These are phyloP conservation scores for Hyposoter didymator DNA, from an alignment of 2,888 invertebrate species.

Conservation along the genomic window DNA sequence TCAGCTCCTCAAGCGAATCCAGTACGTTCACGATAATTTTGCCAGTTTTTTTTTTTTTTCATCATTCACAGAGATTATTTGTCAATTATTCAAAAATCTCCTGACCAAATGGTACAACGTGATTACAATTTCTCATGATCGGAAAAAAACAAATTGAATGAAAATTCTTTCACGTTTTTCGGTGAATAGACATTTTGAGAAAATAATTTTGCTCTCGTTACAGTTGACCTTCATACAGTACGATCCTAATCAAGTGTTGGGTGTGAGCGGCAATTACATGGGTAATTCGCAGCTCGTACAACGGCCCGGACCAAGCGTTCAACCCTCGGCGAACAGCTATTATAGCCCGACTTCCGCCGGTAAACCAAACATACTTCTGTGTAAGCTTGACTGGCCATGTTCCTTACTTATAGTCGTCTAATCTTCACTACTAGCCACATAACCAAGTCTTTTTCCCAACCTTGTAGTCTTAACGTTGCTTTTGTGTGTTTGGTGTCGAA, in stretches of 20 bases:
- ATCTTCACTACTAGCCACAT: slow-evolving; percentile 51
- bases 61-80: no score
- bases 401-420: slow-evolving; percentile 67
- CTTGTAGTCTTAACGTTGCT: slow-evolving; percentile 30
- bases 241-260: slow-evolving; percentile 86
- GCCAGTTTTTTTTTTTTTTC: background rate
- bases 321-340: slow-evolving; percentile 82
- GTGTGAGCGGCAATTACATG: slow-evolving; percentile 86
- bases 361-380: slow-evolving; percentile 75
- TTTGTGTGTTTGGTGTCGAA: background rate
- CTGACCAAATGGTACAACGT: background rate
- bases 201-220: slow-evolving; percentile 47
- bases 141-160: background rate
- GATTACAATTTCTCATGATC: background rate
- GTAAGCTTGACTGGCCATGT: slow-evolving; percentile 74
- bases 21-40: slow-evolving; percentile 70
- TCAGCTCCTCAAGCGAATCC: slow-evolving; percentile 86
- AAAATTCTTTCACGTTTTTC: background rate
- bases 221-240: slow-evolving; percentile 87
- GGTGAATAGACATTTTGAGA: background rate
- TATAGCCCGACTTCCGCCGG: slow-evolving; percentile 83
- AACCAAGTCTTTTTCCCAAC: slow-evolving; percentile 53
- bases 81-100: no score
- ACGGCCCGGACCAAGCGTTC: slow-evolving; percentile 85
- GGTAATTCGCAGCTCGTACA: slow-evolving; percentile 88